A percentile compares a stretch with the other conserved stretches of the same genome.
These are phyloP conservation scores for Antennarius maculatus DNA, from an alignment of 2,797 vertebrate genomes.

Conservation along the genomic window DNA sequence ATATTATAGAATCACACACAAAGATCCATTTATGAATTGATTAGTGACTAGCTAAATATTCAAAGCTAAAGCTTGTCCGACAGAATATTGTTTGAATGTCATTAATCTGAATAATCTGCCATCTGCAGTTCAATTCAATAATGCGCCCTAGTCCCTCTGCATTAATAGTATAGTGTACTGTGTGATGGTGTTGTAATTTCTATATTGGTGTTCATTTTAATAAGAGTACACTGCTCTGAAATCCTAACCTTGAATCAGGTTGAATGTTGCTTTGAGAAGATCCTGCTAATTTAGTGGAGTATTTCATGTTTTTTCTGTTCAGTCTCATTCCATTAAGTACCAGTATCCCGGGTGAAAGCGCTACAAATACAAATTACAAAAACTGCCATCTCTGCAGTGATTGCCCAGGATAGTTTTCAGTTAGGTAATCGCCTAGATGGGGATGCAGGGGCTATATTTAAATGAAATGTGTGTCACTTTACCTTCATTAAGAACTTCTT, in stretches of 20 bases:
- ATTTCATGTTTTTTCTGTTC: not conserved
- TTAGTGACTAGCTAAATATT: too few relatives aligned
- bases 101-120: too few relatives aligned
- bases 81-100: too few relatives aligned
- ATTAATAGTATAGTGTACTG: not conserved
- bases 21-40: too few relatives aligned
- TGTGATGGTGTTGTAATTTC: too few relatives aligned
- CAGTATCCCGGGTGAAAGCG: too few relatives aligned
- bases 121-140: too few relatives aligned
- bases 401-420: constrained; percentile 35
- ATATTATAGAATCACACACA: too few relatives aligned
- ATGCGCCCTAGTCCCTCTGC: too few relatives aligned
- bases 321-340: too few relatives aligned
- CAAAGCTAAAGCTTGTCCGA: too few relatives aligned
- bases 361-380: constrained; percentile 37
- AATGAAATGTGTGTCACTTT: constrained; percentile 40
- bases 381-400: constrained; percentile 42
- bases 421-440: constrained; percentile 43
- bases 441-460: constrained; percentile 20
- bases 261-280: not conserved
- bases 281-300: too few relatives aligned
- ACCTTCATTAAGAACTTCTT: constrained; percentile 25
- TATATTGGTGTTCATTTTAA: not conserved
- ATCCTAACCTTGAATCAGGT: not conserved
- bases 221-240: not conserved